Evolutionary conservation across 92 coral and sea anemone species (phyloP).

Genomic region (Nematostella vectensis): DNA sequence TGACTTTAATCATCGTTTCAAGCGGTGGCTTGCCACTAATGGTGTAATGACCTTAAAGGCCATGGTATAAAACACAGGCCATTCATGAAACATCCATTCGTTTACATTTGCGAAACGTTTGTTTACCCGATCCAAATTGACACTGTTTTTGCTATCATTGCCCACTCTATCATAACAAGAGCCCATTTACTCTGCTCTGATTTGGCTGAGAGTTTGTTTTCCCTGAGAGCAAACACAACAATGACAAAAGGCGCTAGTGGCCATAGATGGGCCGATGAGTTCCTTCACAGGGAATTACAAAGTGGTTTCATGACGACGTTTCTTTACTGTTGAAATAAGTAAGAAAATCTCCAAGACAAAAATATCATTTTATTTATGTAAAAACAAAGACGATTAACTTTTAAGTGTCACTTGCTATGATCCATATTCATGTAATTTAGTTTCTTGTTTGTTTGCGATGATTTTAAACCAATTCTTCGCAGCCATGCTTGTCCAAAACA

Average conservation of each 20-base stretch:
- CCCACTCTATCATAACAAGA: slow-evolving; percentile 41
- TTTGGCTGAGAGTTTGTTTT: slow-evolving; percentile 27
- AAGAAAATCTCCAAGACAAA: no score
- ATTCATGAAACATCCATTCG: slow-evolving; percentile 9
- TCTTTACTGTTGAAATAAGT: no score
- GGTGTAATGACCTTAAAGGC: slow-evolving; percentile 1
- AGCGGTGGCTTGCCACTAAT: neutral
- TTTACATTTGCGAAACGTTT: slow-evolving; percentile 29
- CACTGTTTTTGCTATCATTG: slow-evolving; percentile 31
- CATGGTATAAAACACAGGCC: neutral
- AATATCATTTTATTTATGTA: no score
- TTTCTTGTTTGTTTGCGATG: no score
- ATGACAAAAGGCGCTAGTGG: slow-evolving; percentile 27
- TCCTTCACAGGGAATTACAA: neutral
- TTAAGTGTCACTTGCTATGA: no score
- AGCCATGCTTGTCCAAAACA: no score
- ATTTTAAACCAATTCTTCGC: no score
- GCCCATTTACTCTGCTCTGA: slow-evolving; percentile 9
- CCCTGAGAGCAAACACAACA: slow-evolving; percentile 36
- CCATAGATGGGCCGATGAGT: neutral
- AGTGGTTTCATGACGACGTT: no score
- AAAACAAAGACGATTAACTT: no score
- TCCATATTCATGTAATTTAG: no score
- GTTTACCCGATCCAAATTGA: slow-evolving; percentile 37
- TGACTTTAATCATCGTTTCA: slow-evolving; percentile 2